Base-by-base conservation (phyloP, 1,140 invertebrate species). In the Campoletis sonorensis region DNA sequence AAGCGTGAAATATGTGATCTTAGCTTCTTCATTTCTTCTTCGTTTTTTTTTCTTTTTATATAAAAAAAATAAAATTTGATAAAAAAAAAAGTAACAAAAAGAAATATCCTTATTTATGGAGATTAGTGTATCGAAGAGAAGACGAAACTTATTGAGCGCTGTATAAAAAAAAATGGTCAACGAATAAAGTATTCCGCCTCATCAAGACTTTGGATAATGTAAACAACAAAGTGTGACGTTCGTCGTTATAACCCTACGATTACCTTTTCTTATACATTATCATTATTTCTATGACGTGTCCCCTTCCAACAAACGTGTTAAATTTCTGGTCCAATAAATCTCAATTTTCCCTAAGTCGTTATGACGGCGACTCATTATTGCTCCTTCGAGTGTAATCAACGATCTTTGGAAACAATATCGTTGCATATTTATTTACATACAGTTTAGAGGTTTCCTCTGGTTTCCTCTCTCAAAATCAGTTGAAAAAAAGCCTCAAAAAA, bases 321-420 rank as follows among this genome's bases (percentile, higher is more conserved):
- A 33, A 71, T 71, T 71, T 71, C 68, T 71, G 68, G 68, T 71
- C 68, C 26, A 71, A 71, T 71, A 37, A 71, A 71, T 21, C 10
- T 58, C 11, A 4, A n/a, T 16, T 27, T n/a, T 33, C 27, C 68
- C 33, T 71, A 71, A 71, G 10, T 37, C 68, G 68, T n/a, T 8
- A 15, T 21, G 68, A 71, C 68, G 33, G 1, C n/a, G 15, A 8
- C 33, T 71, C 7, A n/a, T 71, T 33, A 71, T 71, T 37, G 7
- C 68, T 33, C 4, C 4, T n/a, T 18, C 27, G 15, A 5, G 27
- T n/a, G 40, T 5, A 71, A 40, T 10, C 68, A 71, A 33, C 68
- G 33, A 71, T 71, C 68, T 27, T 18, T 33, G 27, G 2, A 5
- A 71, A 71, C 64, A 68, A 58, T 68, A 33, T 68, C n/a, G 15